Conservation (phyloP, 2,113 vertebrate genomes). For the Labrus mixtus region DNA sequence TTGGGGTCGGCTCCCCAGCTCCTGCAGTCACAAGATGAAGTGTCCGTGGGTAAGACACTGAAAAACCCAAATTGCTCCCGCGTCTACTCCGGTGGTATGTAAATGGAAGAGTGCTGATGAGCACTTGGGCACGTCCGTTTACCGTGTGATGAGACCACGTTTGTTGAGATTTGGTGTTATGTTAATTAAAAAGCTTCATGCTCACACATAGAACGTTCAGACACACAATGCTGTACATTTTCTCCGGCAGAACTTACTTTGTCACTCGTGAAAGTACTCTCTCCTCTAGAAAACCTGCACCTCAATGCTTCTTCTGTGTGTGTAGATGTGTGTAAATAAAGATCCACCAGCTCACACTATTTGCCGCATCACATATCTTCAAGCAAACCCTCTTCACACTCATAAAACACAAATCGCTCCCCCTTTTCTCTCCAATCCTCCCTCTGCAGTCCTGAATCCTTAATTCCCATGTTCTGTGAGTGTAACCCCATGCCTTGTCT, state of each 20-base stretch:
- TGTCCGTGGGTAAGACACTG: too few species aligned
- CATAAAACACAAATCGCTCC: constrained; percentile 52
- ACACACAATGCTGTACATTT: neutral
- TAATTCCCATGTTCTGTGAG: constrained; percentile 57
- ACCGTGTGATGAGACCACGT: too few species aligned
- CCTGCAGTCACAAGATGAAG: too few species aligned
- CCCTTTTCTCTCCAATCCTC: neutral
- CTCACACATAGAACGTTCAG: too few species aligned
- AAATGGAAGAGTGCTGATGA: too few species aligned
- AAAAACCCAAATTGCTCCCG: too few species aligned
- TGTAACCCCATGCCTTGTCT: constrained; percentile 44
- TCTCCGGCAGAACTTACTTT: constrained; percentile 11
- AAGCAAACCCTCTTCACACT: constrained; percentile 41
- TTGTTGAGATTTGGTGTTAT: too few species aligned
- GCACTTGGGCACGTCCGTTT: too few species aligned
- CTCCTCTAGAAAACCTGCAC: neutral
- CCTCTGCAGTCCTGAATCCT: constrained; percentile 28
- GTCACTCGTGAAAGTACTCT: constrained; percentile 23
- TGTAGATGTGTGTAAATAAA: constrained; percentile 23
- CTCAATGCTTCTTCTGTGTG: neutral
- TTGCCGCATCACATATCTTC: constrained; percentile 44
- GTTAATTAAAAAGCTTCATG: too few species aligned
- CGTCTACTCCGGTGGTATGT: too few species aligned
- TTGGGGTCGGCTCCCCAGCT: too few species aligned
- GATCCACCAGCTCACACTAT: constrained; percentile 42